A percentile compares a stretch with the other conserved stretches of the same genome.
phyloP scores from a whole-genome alignment of 2,888 invertebrate genomes.

The Andrena flavipes region DNA sequence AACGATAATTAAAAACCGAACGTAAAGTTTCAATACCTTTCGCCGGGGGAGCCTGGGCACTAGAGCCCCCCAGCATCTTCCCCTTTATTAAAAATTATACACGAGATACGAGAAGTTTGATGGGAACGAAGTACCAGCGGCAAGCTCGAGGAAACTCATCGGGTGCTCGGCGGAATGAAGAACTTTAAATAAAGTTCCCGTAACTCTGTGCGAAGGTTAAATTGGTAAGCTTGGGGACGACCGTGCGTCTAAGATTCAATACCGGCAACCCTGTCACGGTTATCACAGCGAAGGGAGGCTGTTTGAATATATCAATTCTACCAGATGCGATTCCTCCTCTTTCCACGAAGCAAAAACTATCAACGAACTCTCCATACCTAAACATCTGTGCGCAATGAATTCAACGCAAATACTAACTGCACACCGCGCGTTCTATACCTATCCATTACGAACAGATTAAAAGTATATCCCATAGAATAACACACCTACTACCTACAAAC shows the following conservation, averaged over 20 bases:
- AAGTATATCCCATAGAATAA: no score
- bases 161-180: constrained; percentile 21
- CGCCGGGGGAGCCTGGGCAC: not conserved
- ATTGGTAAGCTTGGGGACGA: constrained; percentile 31
- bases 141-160: constrained; percentile 37
- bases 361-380: no score
- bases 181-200: constrained; percentile 61
- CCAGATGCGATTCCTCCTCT: not conserved
- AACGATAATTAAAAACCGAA: constrained; percentile 25
- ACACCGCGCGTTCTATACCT: no score
- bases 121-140: constrained; percentile 27
- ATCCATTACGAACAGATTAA: no score
- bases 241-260: constrained; percentile 30
- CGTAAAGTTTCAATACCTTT: constrained; percentile 5
- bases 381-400: no score
- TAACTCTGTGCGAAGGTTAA: constrained; percentile 42
- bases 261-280: constrained; percentile 30
- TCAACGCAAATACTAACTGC: no score
- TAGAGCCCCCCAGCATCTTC: constrained; percentile 18
- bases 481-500: no score
- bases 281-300: not conserved
- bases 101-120: constrained; percentile 54
- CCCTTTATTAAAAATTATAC: constrained; percentile 57
- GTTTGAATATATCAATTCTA: no score
- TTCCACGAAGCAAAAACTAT: not conserved